Base-by-base conservation (phyloP, 2,888 invertebrate genomes). In the Phortica okadai region DNA sequence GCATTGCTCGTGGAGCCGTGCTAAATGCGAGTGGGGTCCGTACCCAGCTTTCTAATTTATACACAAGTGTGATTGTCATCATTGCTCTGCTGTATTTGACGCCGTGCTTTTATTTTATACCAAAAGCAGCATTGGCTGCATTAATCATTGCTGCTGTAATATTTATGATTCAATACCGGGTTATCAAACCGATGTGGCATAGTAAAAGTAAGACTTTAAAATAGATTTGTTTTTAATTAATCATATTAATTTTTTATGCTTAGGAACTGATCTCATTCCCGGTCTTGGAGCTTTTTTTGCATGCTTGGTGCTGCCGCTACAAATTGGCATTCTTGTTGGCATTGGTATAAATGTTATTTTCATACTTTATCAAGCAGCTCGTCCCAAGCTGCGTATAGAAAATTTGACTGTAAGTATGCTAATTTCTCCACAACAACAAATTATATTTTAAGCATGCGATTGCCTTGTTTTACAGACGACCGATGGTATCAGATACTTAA, bases 121-220 rank as follows among this genome's bases (percentile, higher is more conserved):
- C 97, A 1, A 96, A 95, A 91, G 94, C 97, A 4, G 94, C 96
- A 0, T 92, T 98, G 82, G 97, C 97, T 1, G 97, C 96, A 1
- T 95, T 98, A 85, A 98, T 98, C 88, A 96, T 98, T 80, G 96
- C 97, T 42, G 98, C 98, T 56, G 98, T 98, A 69, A 93, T 98
- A 75, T 97, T 97, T 91, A 97, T 97, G 97, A 95, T 97, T 6
- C 97, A 97, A 90, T 96, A 96, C 82, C 95, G 95, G 88, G 97
- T 97, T 77, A 93, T 97, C 77, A 95, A 95, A 84, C 96, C 97
- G 0, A 96, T 97, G 95, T 97, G 97, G 96, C 93, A 96, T 82
- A 95, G 96, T 44, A 97, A 97, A 92, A 62, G n/a, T 44, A 73
- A 73, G 59, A 33, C 5, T 41, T n/a, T 16, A 21, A 21, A 21